phyloP scores from a whole-genome alignment of 2,888 invertebrate genomes.

The Anoncus sp. region DNA sequence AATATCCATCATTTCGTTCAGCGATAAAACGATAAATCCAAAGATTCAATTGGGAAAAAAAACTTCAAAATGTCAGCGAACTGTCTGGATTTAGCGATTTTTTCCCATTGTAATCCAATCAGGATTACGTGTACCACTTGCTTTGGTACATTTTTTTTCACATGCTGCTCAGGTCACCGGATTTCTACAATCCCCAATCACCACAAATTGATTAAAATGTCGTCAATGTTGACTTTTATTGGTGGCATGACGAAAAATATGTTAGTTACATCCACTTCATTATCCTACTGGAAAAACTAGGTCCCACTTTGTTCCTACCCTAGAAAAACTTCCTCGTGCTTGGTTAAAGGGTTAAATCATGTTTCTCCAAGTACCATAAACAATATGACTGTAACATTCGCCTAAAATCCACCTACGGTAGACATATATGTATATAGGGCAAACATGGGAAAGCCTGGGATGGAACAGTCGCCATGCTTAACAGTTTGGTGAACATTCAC shows the following conservation, averaged over 20 bases:
- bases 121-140: too few relatives aligned
- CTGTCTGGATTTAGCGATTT: neutral
- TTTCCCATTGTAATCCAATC: too few relatives aligned
- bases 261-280: neutral
- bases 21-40: neutral
- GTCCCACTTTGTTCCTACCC: neutral
- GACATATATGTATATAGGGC: slow-evolving; percentile 1
- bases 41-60: neutral
- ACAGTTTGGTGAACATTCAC: slow-evolving; percentile 62
- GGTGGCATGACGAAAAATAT: neutral
- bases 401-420: slow-evolving; percentile 1
- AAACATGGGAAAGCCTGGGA: slow-evolving; percentile 29
- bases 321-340: slow-evolving; percentile 3
- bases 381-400: slow-evolving; percentile 27
- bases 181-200: too few relatives aligned
- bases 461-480: slow-evolving; percentile 58
- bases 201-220: neutral
- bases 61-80: neutral
- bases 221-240: neutral
- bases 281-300: neutral
- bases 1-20: slow-evolving; percentile 46
- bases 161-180: too few relatives aligned
- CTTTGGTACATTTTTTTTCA: too few relatives aligned
- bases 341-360: slow-evolving; percentile 1
- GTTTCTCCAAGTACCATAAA: slow-evolving; percentile 6